Evolutionary conservation across 2,797 vertebrate species (phyloP).

Genomic region (Thripadectes ignobilis): DNA sequence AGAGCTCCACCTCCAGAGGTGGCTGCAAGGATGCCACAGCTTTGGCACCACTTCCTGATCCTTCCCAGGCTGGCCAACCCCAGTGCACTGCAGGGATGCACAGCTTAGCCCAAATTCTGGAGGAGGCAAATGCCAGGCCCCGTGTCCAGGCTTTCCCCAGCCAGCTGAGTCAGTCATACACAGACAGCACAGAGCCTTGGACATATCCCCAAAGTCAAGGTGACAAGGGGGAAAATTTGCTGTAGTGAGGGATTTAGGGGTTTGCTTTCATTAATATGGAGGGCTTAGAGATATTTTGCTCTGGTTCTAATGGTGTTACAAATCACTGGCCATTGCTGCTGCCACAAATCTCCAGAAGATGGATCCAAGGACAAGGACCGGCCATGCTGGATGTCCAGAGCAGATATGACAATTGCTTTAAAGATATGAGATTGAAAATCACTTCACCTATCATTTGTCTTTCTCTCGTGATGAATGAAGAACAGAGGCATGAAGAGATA

Average conservation of each 20-base stretch:
- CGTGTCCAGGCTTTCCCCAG: background rate
- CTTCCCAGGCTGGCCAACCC: background rate
- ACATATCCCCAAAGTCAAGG: background rate
- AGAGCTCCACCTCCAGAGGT: background rate
- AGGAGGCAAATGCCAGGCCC: background rate
- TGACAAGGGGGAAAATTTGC: background rate
- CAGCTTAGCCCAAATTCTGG: background rate
- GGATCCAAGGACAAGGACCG: background rate
- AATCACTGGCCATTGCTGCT: background rate
- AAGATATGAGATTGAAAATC: background rate
- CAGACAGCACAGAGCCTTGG: background rate
- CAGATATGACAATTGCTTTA: background rate
- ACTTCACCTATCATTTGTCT: background rate
- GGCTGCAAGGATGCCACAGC: background rate
- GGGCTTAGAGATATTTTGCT: background rate
- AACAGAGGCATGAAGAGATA: background rate
- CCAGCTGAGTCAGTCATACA: background rate
- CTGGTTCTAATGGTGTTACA: background rate
- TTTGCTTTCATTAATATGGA: background rate
- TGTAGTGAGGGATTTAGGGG: background rate
- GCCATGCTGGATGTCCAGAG: background rate
- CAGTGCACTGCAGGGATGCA: background rate
- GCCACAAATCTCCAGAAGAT: slow-evolving; percentile 1
- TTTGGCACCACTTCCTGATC: background rate
- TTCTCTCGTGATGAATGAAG: slow-evolving; percentile 1